These are phyloP conservation scores for Philhelius pedissequus DNA, from an alignment of 2,888 invertebrate genomes.

Conservation along the genomic window DNA sequence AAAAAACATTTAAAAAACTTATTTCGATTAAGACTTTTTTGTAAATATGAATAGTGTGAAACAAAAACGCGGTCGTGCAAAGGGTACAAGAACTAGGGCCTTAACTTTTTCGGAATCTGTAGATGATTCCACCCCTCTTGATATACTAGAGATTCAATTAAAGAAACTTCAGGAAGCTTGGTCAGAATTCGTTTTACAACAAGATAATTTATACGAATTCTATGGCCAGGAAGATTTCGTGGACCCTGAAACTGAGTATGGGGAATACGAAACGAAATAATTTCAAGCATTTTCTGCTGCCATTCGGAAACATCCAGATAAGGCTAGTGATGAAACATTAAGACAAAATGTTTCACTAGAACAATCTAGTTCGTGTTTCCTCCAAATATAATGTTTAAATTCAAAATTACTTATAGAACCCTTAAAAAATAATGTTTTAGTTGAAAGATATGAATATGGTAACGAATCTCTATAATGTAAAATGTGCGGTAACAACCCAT, in stretches of 20 bases:
- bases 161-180: constrained; percentile 7
- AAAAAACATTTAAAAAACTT: background rate
- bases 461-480: too few species aligned
- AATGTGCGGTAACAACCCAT: too few species aligned
- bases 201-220: background rate
- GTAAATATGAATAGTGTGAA: background rate
- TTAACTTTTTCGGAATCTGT: constrained; percentile 11
- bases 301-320: background rate
- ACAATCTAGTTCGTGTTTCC: too few species aligned
- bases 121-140: background rate
- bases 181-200: background rate
- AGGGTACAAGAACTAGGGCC: background rate
- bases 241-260: constrained; percentile 3
- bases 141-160: background rate
- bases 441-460: too few species aligned
- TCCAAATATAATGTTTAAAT: too few species aligned
- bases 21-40: background rate
- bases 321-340: background rate
- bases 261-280: constrained; percentile 36
- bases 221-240: background rate
- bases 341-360: background rate
- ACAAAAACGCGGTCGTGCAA: too few species aligned
- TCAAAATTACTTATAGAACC: too few species aligned
- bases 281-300: background rate
- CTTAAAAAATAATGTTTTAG: too few species aligned